A percentile compares a stretch with the other conserved stretches of the same genome.
These are phyloP conservation scores for Tadarida brasiliensis DNA, from an alignment of 2,797 vertebrate genomes.

Conservation along the genomic window DNA sequence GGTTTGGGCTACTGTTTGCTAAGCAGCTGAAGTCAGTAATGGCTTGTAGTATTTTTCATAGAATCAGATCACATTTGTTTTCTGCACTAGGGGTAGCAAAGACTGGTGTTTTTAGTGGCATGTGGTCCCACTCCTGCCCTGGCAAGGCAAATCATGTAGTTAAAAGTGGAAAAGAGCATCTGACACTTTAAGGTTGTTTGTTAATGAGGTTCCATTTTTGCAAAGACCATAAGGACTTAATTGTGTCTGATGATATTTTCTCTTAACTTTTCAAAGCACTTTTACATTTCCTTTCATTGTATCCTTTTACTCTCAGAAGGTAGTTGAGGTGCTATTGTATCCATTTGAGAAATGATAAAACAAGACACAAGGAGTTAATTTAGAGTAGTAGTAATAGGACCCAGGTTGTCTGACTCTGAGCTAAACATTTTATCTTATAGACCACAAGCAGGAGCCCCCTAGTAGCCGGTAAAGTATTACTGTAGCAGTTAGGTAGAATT, in stretches of 20 bases:
- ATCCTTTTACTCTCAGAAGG: slow-evolving; percentile 18
- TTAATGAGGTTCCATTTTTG: neutral
- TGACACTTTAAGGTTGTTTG: neutral
- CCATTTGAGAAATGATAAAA: slow-evolving; percentile 41
- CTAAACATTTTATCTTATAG: slow-evolving; percentile 8
- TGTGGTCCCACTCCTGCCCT: neutral
- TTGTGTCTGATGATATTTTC: slow-evolving; percentile 20
- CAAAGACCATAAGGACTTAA: neutral
- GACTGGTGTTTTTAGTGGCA: neutral
- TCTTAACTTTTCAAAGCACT: slow-evolving; percentile 52
- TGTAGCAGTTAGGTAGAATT: slow-evolving; percentile 34
- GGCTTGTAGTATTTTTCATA: neutral
- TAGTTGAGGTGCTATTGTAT: neutral
- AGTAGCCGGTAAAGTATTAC: slow-evolving; percentile 39
- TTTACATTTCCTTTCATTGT: slow-evolving; percentile 25
- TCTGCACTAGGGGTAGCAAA: slow-evolving; percentile 38
- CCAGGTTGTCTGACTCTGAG: slow-evolving; percentile 9
- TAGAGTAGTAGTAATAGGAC: neutral
- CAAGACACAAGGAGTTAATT: slow-evolving; percentile 42
- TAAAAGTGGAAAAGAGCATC: slow-evolving; percentile 32
- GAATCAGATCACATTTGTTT: neutral
- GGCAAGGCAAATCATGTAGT: neutral
- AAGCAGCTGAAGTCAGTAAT: neutral
- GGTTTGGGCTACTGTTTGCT: neutral
- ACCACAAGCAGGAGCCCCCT: neutral